These are phyloP conservation scores for Sminthurinus aureus DNA, from an alignment of 2,888 invertebrate genomes.

Conservation along the genomic window DNA sequence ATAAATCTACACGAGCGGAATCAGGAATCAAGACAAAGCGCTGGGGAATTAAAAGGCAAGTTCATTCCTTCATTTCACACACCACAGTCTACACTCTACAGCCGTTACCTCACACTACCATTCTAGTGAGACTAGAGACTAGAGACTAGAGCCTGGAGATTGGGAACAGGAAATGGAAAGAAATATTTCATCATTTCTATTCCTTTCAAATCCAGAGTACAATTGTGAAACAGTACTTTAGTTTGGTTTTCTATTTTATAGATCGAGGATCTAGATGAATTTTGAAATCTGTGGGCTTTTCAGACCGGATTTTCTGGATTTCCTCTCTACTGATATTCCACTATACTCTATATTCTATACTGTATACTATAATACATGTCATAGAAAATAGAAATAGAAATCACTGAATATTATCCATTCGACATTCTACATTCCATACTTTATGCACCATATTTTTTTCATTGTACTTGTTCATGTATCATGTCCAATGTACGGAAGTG, in stretches of 20 bases:
- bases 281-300: neutral
- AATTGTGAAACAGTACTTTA: slow-evolving; percentile 20
- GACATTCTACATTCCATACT: too few species aligned
- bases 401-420: too few species aligned
- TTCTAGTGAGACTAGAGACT: neutral
- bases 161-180: slow-evolving; percentile 54
- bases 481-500: neutral
- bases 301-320: neutral
- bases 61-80: neutral
- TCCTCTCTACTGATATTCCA: too few species aligned
- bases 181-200: slow-evolving; percentile 52
- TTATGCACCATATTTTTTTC: neutral
- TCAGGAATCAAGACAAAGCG: neutral
- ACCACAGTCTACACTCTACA: neutral
- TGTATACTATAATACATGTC: too few species aligned
- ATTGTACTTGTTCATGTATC: neutral
- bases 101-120: too few species aligned
- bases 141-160: neutral
- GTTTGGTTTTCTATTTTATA: too few species aligned
- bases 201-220: slow-evolving; percentile 34
- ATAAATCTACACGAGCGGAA: neutral
- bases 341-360: too few species aligned
- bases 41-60: neutral
- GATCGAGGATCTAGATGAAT: slow-evolving; percentile 21
- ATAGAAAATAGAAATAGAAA: too few species aligned